phyloP scores from a whole-genome alignment of 2,888 invertebrate species.

The Sarcophaga caerulescens region DNA sequence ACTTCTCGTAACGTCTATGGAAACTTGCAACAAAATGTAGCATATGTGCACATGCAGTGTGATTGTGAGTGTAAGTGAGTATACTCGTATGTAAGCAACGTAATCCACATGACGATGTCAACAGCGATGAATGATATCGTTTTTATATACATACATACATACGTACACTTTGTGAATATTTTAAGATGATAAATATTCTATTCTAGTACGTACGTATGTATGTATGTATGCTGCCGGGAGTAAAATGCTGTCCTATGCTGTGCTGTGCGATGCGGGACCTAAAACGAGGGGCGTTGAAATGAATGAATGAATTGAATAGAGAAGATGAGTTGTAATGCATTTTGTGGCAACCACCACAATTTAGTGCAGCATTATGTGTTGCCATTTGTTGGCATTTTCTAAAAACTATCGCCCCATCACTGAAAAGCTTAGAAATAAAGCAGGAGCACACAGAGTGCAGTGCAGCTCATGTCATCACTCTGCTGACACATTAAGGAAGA shows the following conservation, averaged over 20 bases:
- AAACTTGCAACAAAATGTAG: not conserved
- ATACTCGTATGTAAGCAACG: conserved; percentile 6
- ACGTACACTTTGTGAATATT: conserved; percentile 13
- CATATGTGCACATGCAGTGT: not conserved
- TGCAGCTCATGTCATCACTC: conserved; percentile 27
- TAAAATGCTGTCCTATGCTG: conserved; percentile 12
- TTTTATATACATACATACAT: conserved; percentile 22
- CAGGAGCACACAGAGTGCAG: not conserved
- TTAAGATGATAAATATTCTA: conserved; percentile 16
- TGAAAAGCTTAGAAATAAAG: not conserved
- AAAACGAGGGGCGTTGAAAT: conserved; percentile 26
- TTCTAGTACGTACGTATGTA: not conserved
- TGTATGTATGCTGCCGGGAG: not conserved
- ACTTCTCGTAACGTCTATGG: not conserved
- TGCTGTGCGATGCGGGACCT: not conserved
- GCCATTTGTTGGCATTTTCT: conserved; percentile 9
- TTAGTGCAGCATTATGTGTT: conserved; percentile 21
- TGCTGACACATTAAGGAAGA: conserved; percentile 36
- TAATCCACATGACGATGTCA: conserved; percentile 39
- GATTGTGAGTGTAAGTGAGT: not conserved
- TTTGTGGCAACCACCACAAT: conserved; percentile 47
- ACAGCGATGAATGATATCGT: conserved; percentile 48
- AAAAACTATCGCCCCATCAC: conserved; percentile 2
- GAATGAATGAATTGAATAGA: conserved; percentile 8
- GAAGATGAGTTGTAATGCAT: conserved; percentile 27